Evolutionary conservation across 2,888 invertebrate species (phyloP).

Genomic region (Parnassius orleans): DNA sequence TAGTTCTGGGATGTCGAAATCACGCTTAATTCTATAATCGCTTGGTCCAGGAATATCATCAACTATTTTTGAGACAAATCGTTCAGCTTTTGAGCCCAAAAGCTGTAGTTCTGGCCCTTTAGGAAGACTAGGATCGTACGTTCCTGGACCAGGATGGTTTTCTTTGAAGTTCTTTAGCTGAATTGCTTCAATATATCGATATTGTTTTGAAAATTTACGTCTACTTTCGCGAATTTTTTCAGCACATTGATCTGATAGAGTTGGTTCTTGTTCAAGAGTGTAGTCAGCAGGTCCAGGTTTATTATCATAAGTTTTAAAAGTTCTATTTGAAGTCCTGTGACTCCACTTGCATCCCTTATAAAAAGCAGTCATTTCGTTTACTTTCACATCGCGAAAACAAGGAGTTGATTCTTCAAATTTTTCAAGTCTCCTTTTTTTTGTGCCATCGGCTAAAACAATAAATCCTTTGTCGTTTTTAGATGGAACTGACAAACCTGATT

Average conservation of each 20-base stretch:
- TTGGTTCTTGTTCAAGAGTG: conserved; percentile 38
- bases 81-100: conserved; percentile 50
- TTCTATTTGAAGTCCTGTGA: conserved; percentile 48
- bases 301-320: conserved; percentile 32
- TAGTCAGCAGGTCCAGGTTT: conserved; percentile 65
- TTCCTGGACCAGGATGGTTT: conserved; percentile 55
- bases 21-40: conserved; percentile 51
- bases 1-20: conserved; percentile 49
- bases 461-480: conserved; percentile 48
- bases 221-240: conserved; percentile 52
- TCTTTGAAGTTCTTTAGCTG: conserved; percentile 53
- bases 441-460: conserved; percentile 38
- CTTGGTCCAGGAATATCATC: conserved; percentile 54
- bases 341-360: conserved; percentile 73
- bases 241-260: conserved; percentile 43
- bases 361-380: conserved; percentile 53
- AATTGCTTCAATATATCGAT: conserved; percentile 60
- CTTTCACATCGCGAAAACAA: conserved; percentile 54
- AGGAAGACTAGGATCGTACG: conserved; percentile 50
- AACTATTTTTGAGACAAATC: conserved; percentile 42
- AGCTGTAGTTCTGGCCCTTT: conserved; percentile 42
- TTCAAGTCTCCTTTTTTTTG: conserved; percentile 35
- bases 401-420: conserved; percentile 39
- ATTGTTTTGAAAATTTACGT: conserved; percentile 56
- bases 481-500: conserved; percentile 44